Evolutionary conservation across 2,888 invertebrate species (phyloP).

Genomic region (Agriotes lineatus): DNA sequence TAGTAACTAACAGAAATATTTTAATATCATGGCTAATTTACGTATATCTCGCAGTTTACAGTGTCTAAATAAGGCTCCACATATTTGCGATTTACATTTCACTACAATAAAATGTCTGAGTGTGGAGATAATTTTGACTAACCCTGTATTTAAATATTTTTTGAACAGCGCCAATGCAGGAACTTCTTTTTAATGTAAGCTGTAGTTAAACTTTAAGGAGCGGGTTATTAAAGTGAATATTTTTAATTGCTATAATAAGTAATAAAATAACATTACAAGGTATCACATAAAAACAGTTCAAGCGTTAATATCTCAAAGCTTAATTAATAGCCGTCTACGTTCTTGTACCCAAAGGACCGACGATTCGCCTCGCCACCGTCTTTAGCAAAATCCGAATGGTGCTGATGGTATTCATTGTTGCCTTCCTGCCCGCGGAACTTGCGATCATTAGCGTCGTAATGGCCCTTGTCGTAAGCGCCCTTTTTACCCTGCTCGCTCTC

Average conservation of each 20-base stretch:
- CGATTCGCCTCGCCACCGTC: constrained; percentile 68
- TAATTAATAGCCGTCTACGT: neutral
- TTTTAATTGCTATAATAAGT: neutral
- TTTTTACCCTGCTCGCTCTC: constrained; percentile 70
- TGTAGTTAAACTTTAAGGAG: no score
- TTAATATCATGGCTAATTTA: no score
- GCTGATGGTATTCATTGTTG: constrained; percentile 69
- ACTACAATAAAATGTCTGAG: no score
- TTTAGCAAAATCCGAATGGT: constrained; percentile 70
- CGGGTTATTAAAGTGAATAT: neutral
- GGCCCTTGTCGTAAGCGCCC: constrained; percentile 72
- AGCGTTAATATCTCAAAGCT: neutral
- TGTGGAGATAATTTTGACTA: no score
- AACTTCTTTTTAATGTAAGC: no score
- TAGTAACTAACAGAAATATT: no score
- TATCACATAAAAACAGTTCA: constrained; percentile 10
- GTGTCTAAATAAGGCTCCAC: no score
- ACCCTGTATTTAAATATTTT: no score
- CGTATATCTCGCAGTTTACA: no score
- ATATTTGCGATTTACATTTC: no score
- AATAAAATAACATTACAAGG: neutral
- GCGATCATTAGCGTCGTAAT: constrained; percentile 68
- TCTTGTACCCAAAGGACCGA: constrained; percentile 64
- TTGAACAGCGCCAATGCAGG: no score
- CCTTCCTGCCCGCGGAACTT: constrained; percentile 73